Evolutionary conservation across 2,113 vertebrate genomes (phyloP), one percentile per base, ranked within the genome.

Genomic region (Eubucco bourcierii): DNA sequence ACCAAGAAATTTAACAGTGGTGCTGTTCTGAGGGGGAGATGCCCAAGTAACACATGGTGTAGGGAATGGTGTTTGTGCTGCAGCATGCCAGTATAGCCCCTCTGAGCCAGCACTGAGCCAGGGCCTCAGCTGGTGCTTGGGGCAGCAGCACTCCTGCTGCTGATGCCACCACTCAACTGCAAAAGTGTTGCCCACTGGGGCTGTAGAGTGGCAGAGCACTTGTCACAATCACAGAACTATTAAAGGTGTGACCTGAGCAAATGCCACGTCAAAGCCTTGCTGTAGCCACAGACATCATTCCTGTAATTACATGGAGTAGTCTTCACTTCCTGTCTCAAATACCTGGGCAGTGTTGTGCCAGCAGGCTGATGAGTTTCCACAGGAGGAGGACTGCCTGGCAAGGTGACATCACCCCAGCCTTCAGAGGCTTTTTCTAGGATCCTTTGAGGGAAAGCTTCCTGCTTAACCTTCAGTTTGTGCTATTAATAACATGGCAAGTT

Each of bases 271-370:
- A 67, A 93, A 83, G 61, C 74, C 61, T 60, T 91, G 39, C 63
- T 59, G 21, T 63, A 71, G 59, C 74, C 77, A 52, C 80, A 81
- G 37, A 59, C 15, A 52, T 93, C 70, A 72, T 70, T 87, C 74
- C 79, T 91, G 68, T 68, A 87, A 94, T 94, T 94, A 94, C 71
- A 87, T 55, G 3, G 79, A 88, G 64, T 67, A 20, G 3, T 73
- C 87, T 91, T 91, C 39, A 77, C 68, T 91, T 95, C 95, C 94
- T 90, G 84, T 82, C 81, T 91, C 86, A 91, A 91, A 83, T 83
- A 87, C 90, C 80, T 59, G 52, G 52, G n/a, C 73, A 71, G 46
- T 46, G 31, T 20, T 70, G n/a, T 90, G 53, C 65, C 84, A 84
- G 47, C 29, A 46, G 76, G 59, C 28, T 65, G 21, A 46, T 82